Base-by-base conservation (phyloP, 1,140 invertebrate species). In the Bombus picipes region DNA sequence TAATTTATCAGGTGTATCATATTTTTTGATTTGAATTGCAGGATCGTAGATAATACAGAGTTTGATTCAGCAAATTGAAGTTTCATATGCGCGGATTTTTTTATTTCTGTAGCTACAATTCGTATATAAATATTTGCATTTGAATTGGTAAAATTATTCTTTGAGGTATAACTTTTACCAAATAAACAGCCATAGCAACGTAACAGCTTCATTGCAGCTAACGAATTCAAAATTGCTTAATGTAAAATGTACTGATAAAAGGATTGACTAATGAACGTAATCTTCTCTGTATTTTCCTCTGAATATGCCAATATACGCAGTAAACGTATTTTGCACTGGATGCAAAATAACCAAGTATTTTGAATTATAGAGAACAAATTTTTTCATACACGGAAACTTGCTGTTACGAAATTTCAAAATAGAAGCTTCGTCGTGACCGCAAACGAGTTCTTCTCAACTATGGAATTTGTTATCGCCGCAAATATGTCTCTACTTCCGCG, bases 401-500 rank as follows among this genome's bases (percentile, higher is more conserved):
- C 15, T 66, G 32, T 32, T 66, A 22, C 8, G 66, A 70, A 70
- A 68, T 37, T 25, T 66, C n/a, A 5, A 15, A 66, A 6, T 66
- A 6, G 62, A 66, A 66, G 15, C n/a, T 32, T 66, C n/a, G 13
- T 18, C 62, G 62, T 15, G n/a, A 32, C 66, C 15, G 66, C 3
- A 34, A 75, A 53, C 32, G 39, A 73, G 41, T 59, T 47, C 43
- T 71, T 39, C 15, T 57, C 39, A n/a, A 13, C 32, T 8, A 34
- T n/a, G 25, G 66, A 88, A 77, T 85, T 89, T 87, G 80, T 89
- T 92, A 92, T 85, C 87, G 68, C 73, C 72, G 88, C 73, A 85
- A 85, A 89, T 88, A 79, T 88, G 91, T 91, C 43, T 70, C 32
- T 43, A 78, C 74, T 89, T 90, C 81, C 88, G 88, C 66, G 88